Evolutionary conservation across 2,797 vertebrate genomes (phyloP), one percentile per base, ranked within the genome.

Genomic region (Leptoclinus maculatus): DNA sequence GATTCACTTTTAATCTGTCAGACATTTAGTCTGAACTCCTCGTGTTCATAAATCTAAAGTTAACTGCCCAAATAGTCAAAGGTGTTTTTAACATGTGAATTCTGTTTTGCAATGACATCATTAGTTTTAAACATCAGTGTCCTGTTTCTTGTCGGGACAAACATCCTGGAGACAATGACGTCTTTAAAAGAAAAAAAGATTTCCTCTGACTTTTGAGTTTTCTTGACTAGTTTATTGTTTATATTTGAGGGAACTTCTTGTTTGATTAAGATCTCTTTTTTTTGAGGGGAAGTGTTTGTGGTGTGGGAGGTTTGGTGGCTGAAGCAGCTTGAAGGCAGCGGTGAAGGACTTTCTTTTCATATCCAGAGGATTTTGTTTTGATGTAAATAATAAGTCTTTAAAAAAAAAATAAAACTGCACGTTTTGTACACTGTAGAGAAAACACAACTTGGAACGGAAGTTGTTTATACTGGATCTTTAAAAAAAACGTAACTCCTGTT

Each of bases 391-490:
- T 90, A 93, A 93, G 89, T 92, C 90, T 86, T 84, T 78, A 7
- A 75, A 85, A 82, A 80, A 67, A 76, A 83, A 82, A 80, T 70
- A 78, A 2, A 91, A 91, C 91, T 94, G 94, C 94, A 95, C 88
- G 92, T 94, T 95, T 95, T 95, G 91, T 95, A 95, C 93, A 94
- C 92, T 95, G 92, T 95, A 94, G 88, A 93, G 88, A 90, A 87
- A 87, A 82, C 75, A 45, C 82, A 78, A 83, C 89, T 93, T 92
- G 64, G 62, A 64, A 77, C 76, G 54, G 83, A 92, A 90, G 92
- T 92, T 91, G 91, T 91, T 91, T 93, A 87, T 94, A 93, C 93
- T 95, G 94, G 93, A 94, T 92, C 90, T 93, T 87, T 91, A 62
- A 86, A 87, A 82, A 85, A 25, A 27, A 88, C 76, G 87, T 76